Percentiles rank a stretch among this genome's conserved stretches.
Conservation (phyloP, 2,888 invertebrate species). For the Melinaea marsaeus region DNA sequence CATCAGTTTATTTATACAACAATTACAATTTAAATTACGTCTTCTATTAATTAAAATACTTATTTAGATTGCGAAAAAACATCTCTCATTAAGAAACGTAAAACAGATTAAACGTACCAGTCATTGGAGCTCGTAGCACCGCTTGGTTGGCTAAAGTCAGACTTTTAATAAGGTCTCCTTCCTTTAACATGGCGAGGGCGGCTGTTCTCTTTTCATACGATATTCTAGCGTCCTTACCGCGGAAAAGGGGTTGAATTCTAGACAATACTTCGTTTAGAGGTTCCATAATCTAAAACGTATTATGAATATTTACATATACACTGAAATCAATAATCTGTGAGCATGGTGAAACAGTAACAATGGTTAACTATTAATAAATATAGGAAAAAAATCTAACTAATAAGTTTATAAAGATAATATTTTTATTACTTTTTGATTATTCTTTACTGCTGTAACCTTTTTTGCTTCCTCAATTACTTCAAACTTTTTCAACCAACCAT, state of each 20-base stretch:
- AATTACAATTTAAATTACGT: too few species aligned
- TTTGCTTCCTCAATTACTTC: conserved; percentile 78
- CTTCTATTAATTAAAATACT: too few species aligned
- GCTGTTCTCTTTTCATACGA: conserved; percentile 80
- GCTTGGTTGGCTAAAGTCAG: conserved; percentile 83
- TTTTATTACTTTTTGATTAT: conserved; percentile 66
- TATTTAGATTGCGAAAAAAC: too few species aligned
- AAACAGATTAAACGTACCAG: conserved; percentile 61
- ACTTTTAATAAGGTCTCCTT: conserved; percentile 74
- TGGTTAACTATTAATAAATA: too few species aligned
- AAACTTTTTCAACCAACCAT: conserved; percentile 80
- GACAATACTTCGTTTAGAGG: conserved; percentile 77
- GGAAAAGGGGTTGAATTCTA: conserved; percentile 82
- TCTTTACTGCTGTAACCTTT: conserved; percentile 76
- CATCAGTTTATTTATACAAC: too few species aligned
- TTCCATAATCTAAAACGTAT: conserved; percentile 54
- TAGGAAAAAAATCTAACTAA: too few species aligned
- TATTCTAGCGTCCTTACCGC: conserved; percentile 81
- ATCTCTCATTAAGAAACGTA: background rate
- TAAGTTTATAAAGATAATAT: too few species aligned
- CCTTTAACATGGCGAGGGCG: conserved; percentile 77
- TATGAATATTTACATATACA: background rate
- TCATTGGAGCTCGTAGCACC: conserved; percentile 83
- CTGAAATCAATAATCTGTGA: background rate
- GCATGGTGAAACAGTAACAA: background rate